phyloP scores from a whole-genome alignment of 1,140 invertebrate species.

The Pseudoatta argentina region DNA sequence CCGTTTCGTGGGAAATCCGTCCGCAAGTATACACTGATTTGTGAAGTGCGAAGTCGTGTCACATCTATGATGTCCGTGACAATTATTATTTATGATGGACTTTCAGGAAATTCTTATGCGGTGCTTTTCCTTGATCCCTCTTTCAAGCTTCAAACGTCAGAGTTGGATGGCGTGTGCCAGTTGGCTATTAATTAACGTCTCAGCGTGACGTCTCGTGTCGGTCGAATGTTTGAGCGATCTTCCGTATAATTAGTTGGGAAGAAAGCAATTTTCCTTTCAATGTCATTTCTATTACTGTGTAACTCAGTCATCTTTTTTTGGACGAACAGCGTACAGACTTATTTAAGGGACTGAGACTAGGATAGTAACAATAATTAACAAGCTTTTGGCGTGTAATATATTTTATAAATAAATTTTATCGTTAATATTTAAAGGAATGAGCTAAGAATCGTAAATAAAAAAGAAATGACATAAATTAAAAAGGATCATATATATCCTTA shows the following conservation, averaged over 20 bases:
- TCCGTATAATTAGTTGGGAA: slow-evolving; percentile 41
- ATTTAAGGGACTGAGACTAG: not conserved
- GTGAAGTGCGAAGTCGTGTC: not conserved
- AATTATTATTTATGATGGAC: slow-evolving; percentile 22
- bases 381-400: not conserved
- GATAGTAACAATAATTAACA: not conserved
- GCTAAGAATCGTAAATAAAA: not conserved
- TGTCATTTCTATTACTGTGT: slow-evolving; percentile 42
- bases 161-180: not conserved
- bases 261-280: slow-evolving; percentile 28
- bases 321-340: not conserved
- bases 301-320: slow-evolving; percentile 5
- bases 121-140: slow-evolving; percentile 4
- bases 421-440: not conserved
- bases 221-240: slow-evolving; percentile 43
- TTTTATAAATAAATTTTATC: not conserved
- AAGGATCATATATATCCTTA: not conserved
- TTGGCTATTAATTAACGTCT: slow-evolving; percentile 54
- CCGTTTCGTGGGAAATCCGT: slow-evolving; percentile 4
- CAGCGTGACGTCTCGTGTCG: slow-evolving; percentile 9
- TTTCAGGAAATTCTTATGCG: slow-evolving; percentile 21
- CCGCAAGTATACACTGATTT: too few relatives aligned
- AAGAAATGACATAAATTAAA: not conserved
- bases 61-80: not conserved
- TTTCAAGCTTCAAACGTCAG: slow-evolving; percentile 25